phyloP scores from a whole-genome alignment of 2,113 vertebrate genomes.

The Sander lucioperca region DNA sequence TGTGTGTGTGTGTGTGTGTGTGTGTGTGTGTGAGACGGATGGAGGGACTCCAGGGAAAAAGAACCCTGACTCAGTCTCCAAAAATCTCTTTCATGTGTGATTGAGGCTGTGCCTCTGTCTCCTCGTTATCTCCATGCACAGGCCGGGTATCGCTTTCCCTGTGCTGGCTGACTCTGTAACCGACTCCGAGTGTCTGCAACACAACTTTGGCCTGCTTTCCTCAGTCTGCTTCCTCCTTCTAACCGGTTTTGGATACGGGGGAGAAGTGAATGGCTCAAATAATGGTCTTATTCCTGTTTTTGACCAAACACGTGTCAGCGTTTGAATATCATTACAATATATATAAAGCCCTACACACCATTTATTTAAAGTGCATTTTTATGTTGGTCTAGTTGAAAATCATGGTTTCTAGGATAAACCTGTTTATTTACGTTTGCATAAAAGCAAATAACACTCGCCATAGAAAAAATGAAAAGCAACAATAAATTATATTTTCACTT shows the following conservation, averaged over 20 bases:
- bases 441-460: too few relatives aligned
- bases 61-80: slow-evolving; percentile 59
- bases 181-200: slow-evolving; percentile 40
- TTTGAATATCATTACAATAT: neutral
- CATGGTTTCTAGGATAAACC: neutral
- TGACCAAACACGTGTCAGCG: slow-evolving; percentile 5
- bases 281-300: neutral
- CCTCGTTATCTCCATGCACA: slow-evolving; percentile 66
- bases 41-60: slow-evolving; percentile 58
- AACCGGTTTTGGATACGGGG: slow-evolving; percentile 18
- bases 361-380: neutral
- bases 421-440: neutral
- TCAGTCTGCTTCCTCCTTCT: neutral
- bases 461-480: too few relatives aligned
- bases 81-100: slow-evolving; percentile 74
- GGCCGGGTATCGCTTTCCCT: slow-evolving; percentile 61
- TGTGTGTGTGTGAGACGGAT: slow-evolving; percentile 1
- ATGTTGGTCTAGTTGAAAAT: neutral
- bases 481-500: too few relatives aligned
- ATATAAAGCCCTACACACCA: neutral
- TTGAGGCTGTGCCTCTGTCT: slow-evolving; percentile 59
- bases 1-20: too few relatives aligned
- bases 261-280: slow-evolving; percentile 18
- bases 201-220: slow-evolving; percentile 49
- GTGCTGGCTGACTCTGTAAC: slow-evolving; percentile 40